These are phyloP conservation scores for Protonemura montana DNA, from an alignment of 2,888 invertebrate genomes.

Conservation along the genomic window DNA sequence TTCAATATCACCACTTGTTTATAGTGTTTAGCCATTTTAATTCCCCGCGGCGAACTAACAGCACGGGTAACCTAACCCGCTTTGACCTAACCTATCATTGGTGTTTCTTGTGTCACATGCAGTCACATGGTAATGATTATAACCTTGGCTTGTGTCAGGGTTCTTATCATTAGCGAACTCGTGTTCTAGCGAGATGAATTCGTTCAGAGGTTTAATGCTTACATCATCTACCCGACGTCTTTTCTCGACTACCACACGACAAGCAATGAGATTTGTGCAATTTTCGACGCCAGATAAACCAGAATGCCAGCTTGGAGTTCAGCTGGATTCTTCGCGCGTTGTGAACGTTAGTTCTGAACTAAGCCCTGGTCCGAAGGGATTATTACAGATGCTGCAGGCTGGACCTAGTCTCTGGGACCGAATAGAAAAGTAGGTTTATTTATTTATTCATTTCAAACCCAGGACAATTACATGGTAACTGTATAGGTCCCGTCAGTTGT, in stretches of 20 bases:
- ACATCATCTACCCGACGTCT: not conserved
- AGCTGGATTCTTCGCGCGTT: not conserved
- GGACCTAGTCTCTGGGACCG: not conserved
- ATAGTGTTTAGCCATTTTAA: too few species aligned
- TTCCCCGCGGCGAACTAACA: too few species aligned
- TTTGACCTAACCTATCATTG: too few species aligned
- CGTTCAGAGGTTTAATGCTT: not conserved
- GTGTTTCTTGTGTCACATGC: too few species aligned
- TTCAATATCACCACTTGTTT: too few species aligned
- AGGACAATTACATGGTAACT: too few species aligned
- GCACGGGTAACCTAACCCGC: too few species aligned
- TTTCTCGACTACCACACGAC: not conserved
- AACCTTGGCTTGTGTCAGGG: too few species aligned
- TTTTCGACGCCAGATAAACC: not conserved
- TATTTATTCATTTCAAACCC: too few species aligned
- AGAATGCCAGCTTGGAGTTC: not conserved
- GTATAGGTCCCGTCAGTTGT: too few species aligned
- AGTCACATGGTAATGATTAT: too few species aligned
- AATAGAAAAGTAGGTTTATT: not conserved
- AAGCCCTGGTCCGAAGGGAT: not conserved
- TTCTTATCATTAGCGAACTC: not conserved
- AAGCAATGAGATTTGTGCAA: not conserved
- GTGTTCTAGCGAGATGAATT: not conserved
- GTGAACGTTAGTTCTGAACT: not conserved
- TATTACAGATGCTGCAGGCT: not conserved